Percentiles rank a stretch among this genome's conserved stretches.
Evolutionary conservation across 2,888 invertebrate genomes (phyloP).

Genomic region (Mythimna vitellina): DNA sequence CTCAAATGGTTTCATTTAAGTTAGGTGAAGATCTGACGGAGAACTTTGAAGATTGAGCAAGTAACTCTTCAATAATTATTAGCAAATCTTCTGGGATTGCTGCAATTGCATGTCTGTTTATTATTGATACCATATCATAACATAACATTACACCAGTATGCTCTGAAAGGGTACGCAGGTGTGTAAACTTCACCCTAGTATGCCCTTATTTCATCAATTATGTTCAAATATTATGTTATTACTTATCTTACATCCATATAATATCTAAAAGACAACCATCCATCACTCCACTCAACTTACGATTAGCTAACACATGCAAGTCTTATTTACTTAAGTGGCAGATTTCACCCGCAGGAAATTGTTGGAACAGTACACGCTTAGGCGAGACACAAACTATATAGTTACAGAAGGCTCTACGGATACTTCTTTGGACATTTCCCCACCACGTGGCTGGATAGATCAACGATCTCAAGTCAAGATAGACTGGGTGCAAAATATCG

Average conservation of each 20-base stretch:
- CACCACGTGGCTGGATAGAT: background rate
- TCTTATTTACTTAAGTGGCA: constrained; percentile 61
- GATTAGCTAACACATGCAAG: constrained; percentile 50
- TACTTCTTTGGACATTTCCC: background rate
- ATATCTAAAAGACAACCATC: constrained; percentile 11
- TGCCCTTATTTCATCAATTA: too few species aligned
- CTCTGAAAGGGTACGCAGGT: too few species aligned
- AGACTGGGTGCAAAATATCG: background rate
- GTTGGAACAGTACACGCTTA: constrained; percentile 51
- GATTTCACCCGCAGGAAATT: constrained; percentile 64
- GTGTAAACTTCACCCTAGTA: too few species aligned
- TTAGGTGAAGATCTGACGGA: too few species aligned
- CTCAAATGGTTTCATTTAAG: too few species aligned
- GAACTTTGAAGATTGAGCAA: too few species aligned
- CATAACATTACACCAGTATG: too few species aligned
- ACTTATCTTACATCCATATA: background rate
- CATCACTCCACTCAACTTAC: constrained; percentile 32
- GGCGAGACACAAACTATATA: background rate
- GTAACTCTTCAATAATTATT: too few species aligned
- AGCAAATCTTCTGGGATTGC: too few species aligned
- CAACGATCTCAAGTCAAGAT: background rate
- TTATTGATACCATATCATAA: too few species aligned
- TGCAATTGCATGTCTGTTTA: too few species aligned
- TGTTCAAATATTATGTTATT: too few species aligned
- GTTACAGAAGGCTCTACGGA: background rate